These are phyloP conservation scores for Hanleya hanleyi DNA, from an alignment of 2,888 invertebrate species.

Conservation along the genomic window DNA sequence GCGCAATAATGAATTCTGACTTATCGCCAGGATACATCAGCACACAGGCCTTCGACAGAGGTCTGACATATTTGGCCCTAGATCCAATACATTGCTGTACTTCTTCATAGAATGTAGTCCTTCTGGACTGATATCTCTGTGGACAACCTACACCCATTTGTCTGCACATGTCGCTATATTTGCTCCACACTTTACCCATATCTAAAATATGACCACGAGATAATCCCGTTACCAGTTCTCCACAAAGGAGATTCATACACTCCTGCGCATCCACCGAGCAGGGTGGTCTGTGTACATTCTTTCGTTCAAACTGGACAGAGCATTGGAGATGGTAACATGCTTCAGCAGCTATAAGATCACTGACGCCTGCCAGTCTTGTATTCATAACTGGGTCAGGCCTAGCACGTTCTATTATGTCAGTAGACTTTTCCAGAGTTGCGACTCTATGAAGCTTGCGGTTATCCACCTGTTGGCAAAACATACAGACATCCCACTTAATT, in stretches of 20 bases:
- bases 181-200: not conserved
- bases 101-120: not conserved
- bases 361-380: not conserved
- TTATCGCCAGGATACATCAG: not conserved
- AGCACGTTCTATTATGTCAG: not conserved
- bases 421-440: not conserved
- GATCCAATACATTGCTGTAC: not conserved
- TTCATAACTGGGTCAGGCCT: not conserved
- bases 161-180: not conserved
- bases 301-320: not conserved
- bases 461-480: not conserved
- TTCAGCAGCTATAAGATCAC: not conserved
- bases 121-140: not conserved
- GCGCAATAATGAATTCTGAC: not conserved
- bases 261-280: not conserved
- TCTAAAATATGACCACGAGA: not conserved
- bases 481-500: not conserved
- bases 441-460: not conserved
- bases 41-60: not conserved
- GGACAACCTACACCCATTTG: not conserved
- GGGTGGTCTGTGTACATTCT: not conserved
- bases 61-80: not conserved
- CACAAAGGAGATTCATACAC: not conserved
- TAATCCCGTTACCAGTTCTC: not conserved
- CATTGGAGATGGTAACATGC: not conserved